Conservation (phyloP, 1,140 invertebrate species). For the Holcopasites calliopsidis region DNA sequence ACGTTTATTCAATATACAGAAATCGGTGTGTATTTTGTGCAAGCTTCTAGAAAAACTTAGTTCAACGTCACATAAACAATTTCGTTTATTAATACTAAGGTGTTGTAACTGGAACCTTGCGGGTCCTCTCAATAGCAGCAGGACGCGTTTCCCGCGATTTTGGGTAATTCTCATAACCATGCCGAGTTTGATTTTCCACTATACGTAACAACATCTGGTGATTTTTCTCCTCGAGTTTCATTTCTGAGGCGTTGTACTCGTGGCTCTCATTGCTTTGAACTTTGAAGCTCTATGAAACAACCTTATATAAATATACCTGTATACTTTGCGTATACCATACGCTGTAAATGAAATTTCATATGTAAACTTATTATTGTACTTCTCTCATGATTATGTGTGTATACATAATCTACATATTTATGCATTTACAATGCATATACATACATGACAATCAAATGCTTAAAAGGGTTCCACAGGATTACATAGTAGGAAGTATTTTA, state of each 20-base stretch:
- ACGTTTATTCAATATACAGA: background rate
- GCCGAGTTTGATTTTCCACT: constrained; percentile 31
- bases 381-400: background rate
- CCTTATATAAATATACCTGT: too few species aligned
- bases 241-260: background rate
- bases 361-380: background rate
- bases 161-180: constrained; percentile 44
- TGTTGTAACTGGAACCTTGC: constrained; percentile 33
- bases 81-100: constrained; percentile 29
- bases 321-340: too few species aligned
- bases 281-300: too few species aligned
- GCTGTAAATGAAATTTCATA: background rate
- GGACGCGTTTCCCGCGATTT: constrained; percentile 64
- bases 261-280: too few species aligned
- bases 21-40: background rate
- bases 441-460: too few species aligned
- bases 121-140: constrained; percentile 13
- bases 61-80: background rate
- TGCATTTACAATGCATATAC: background rate
- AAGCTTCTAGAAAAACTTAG: background rate
- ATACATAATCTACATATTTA: background rate
- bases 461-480: background rate
- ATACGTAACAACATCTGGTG: constrained; percentile 13
- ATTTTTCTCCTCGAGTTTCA: constrained; percentile 16
- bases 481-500: background rate